Conservation (phyloP, 2,113 vertebrate species). For the Hypocryptadius cinnamomeus region DNA sequence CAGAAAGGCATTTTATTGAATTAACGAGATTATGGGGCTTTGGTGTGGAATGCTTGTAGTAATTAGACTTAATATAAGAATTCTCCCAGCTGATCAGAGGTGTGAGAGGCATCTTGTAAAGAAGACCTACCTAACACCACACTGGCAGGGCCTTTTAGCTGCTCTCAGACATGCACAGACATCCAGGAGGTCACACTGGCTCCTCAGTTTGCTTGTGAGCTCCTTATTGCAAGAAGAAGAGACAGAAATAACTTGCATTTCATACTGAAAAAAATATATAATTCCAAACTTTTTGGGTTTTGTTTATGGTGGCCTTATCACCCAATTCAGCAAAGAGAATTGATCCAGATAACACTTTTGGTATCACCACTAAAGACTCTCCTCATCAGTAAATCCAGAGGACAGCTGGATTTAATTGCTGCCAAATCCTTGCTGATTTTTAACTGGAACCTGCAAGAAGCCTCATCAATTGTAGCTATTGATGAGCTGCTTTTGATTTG, state of each 20-base stretch:
- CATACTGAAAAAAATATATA: background rate
- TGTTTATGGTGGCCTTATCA: background rate
- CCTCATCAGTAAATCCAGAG: background rate
- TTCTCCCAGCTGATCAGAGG: background rate
- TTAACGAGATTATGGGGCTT: background rate
- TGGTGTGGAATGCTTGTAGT: background rate
- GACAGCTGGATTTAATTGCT: background rate
- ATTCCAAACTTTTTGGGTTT: background rate
- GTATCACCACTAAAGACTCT: background rate
- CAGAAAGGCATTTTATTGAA: background rate
- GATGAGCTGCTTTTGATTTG: background rate
- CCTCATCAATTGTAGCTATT: background rate
- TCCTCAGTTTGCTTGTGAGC: background rate
- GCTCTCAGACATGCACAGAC: background rate
- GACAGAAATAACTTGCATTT: background rate
- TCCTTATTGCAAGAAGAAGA: background rate
- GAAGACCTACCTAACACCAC: background rate
- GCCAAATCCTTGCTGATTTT: background rate
- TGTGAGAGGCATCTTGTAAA: background rate
- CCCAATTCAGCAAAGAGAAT: background rate
- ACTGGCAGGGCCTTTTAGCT: background rate
- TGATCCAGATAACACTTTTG: background rate
- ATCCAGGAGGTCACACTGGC: background rate
- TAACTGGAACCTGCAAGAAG: background rate
- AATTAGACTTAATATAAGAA: background rate